Evolutionary conservation across 2,888 invertebrate genomes (phyloP).

Genomic region (Luperina testacea): DNA sequence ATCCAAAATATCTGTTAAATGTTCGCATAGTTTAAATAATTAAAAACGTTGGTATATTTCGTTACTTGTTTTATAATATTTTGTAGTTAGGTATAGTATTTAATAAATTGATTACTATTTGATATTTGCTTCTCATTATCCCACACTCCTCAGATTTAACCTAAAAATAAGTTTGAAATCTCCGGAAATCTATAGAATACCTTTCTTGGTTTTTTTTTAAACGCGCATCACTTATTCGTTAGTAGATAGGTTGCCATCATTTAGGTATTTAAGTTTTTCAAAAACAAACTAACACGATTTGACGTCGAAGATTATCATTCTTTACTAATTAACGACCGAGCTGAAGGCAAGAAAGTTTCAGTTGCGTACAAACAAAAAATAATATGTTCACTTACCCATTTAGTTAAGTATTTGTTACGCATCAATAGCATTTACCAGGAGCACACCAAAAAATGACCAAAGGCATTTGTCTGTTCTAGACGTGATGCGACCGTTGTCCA

Average conservation of each 20-base stretch:
- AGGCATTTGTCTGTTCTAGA: slow-evolving; percentile 85
- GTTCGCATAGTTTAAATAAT: slow-evolving; percentile 61
- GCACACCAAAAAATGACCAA: slow-evolving; percentile 62
- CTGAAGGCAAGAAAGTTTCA: neutral
- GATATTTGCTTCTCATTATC: slow-evolving; percentile 16
- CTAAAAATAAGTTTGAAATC: neutral
- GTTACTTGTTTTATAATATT: slow-evolving; percentile 59
- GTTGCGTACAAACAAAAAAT: neutral
- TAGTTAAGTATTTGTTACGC: slow-evolving; percentile 24
- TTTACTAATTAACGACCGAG: neutral
- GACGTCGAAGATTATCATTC: neutral
- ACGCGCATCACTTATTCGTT: neutral
- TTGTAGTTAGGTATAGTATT: slow-evolving; percentile 55
- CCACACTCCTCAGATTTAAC: neutral
- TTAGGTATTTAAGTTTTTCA: neutral
- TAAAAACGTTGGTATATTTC: slow-evolving; percentile 56
- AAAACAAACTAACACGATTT: neutral
- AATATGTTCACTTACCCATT: neutral
- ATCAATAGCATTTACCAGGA: slow-evolving; percentile 20
- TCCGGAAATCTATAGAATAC: neutral
- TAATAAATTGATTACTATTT: slow-evolving; percentile 55
- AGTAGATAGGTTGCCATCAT: neutral
- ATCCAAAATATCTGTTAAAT: slow-evolving; percentile 52
- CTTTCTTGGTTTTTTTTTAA: neutral
- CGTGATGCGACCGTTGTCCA: slow-evolving; percentile 74